phyloP scores from a whole-genome alignment of 2,113 vertebrate species.

The Pyxicephalus adspersus region DNA sequence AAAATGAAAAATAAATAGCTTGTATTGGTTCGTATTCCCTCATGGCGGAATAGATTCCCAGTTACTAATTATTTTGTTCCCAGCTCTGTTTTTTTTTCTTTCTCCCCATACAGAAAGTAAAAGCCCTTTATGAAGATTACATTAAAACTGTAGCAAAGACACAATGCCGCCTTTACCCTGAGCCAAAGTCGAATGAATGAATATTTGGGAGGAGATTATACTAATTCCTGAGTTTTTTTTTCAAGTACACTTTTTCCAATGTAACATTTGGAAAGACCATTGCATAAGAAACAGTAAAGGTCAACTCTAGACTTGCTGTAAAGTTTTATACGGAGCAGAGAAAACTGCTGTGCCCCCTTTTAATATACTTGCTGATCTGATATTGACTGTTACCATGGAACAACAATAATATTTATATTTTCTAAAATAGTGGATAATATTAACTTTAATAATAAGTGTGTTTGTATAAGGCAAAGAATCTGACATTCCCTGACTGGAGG shows the following conservation, averaged over 20 bases:
- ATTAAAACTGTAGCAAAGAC: conserved; percentile 30
- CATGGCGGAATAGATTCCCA: conserved; percentile 55
- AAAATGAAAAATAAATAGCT: conserved; percentile 70
- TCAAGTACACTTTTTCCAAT: background rate
- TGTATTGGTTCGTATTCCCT: conserved; percentile 60
- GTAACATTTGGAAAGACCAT: background rate
- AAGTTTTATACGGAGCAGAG: too few relatives aligned
- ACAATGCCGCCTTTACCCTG: conserved; percentile 17
- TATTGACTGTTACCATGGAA: too few relatives aligned
- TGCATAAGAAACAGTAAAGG: too few relatives aligned
- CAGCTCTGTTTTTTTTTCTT: conserved; percentile 35
- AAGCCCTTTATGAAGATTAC: conserved; percentile 36
- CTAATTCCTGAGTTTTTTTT: conserved; percentile 20
- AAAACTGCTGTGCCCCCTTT: too few relatives aligned
- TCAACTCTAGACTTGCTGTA: too few relatives aligned
- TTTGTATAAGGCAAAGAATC: too few relatives aligned
- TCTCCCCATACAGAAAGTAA: conserved; percentile 34
- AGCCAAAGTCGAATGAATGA: conserved; percentile 38
- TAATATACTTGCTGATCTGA: too few relatives aligned
- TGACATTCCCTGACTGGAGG: too few relatives aligned
- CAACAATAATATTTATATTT: too few relatives aligned
- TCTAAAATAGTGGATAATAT: too few relatives aligned
- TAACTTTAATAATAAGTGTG: too few relatives aligned
- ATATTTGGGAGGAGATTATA: conserved; percentile 11
- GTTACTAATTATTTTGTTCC: conserved; percentile 45